phyloP scores from a whole-genome alignment of 2,797 vertebrate species.

The Simalia tracyae region DNA sequence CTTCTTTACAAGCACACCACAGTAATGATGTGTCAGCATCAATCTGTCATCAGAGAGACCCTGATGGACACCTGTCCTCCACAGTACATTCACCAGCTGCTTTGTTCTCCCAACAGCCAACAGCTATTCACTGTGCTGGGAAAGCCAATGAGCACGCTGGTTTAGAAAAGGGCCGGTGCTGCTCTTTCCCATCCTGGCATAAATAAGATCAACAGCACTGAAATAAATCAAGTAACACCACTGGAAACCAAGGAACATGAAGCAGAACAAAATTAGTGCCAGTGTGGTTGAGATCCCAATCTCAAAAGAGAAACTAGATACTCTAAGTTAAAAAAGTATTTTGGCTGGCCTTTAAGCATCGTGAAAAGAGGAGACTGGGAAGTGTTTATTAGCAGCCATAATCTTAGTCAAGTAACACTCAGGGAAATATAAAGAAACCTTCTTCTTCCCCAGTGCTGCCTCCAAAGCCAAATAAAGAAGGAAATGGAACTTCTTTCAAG shows the following conservation, averaged over 20 bases:
- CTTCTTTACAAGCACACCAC: neutral
- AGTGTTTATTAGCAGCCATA: constrained; percentile 70
- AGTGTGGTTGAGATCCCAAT: neutral
- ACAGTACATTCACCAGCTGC: neutral
- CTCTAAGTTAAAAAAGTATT: constrained; percentile 21
- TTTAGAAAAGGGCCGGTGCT: neutral
- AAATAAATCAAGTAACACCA: constrained; percentile 13
- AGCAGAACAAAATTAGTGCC: constrained; percentile 17
- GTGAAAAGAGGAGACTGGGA: constrained; percentile 44
- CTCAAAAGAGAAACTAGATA: constrained; percentile 20
- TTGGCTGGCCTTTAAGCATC: constrained; percentile 31
- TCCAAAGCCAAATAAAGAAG: constrained; percentile 70
- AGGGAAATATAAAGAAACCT: constrained; percentile 63
- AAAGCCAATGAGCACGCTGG: neutral
- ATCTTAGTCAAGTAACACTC: constrained; percentile 72
- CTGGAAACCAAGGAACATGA: constrained; percentile 22
- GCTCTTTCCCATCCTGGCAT: neutral
- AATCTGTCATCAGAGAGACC: neutral
- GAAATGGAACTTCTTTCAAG: constrained; percentile 67
- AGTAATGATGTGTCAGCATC: neutral
- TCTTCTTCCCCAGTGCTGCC: constrained; percentile 29
- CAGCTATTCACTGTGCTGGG: neutral
- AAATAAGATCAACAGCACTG: neutral
- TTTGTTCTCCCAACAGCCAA: no score
- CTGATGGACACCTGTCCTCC: neutral